Evolutionary conservation across 2,797 vertebrate species (phyloP), one percentile per base, ranked within the genome.

Genomic region (Phrynocephalus vlangalii): DNA sequence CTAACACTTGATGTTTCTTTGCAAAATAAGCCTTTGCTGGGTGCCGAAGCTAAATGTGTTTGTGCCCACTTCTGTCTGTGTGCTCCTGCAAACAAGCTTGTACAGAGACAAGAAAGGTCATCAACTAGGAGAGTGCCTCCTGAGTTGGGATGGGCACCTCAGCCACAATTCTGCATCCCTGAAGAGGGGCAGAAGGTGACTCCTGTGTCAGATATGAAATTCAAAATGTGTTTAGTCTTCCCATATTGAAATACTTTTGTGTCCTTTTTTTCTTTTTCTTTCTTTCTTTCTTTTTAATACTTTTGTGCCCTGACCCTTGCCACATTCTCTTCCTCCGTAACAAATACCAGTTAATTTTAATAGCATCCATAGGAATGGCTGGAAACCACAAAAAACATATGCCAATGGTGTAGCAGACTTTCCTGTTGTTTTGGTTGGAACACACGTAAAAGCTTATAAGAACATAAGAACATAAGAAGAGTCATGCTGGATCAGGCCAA

Each of bases 1-100:
- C 96, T 97, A 97, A 97, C 97, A 97, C 89, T 72, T 86, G 70
- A 92, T 97, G 97, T 97, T 97, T 97, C 97, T 96, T 96, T 95
- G 95, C 97, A 96, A 97, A 97, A 97, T 97, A 97, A 90, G 92
- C 87, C 89, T 6, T 33, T 94, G 93, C 93, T 92, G 87, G 94
- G 93, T 95, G 94, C 94, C 56, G 92, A 94, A 91, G 94, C 91
- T 86, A 91, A 94, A 93, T 94, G 80, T 93, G 83, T 91, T 95
- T 94, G 95, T 89, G 92, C 94, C 93, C 91, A 90, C 89, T 96
- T 73, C 76, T 67, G 85, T 95, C 94, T 94, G 87, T 88, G 20
- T 94, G 77, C 87, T 92, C 96, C 95, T 91, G 90, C 95, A 95
- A 96, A 96, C 93, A 95, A 93, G 89, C 79, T 84, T 52, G 16